Evolutionary conservation across 2,113 vertebrate species (phyloP).

Genomic region (Burhinus oedicnemus): DNA sequence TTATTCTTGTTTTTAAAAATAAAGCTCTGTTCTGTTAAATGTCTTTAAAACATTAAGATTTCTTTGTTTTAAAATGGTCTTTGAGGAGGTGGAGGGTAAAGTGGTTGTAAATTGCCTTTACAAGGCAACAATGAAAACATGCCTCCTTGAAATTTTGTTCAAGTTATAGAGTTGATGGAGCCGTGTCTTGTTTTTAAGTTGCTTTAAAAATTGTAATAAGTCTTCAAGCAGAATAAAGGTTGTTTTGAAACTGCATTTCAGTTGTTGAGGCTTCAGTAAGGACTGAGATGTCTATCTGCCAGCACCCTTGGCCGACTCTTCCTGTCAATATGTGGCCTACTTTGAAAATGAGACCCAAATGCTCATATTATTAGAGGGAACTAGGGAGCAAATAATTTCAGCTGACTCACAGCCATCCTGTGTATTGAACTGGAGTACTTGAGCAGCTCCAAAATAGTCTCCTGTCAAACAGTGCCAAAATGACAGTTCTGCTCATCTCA

Average conservation of each 20-base stretch:
- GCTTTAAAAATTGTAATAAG: constrained; percentile 85
- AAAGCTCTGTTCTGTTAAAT: constrained; percentile 78
- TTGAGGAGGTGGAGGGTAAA: constrained; percentile 75
- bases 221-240: constrained; percentile 86
- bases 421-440: background rate
- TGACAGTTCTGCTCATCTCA: background rate
- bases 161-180: constrained; percentile 79
- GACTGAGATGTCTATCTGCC: background rate
- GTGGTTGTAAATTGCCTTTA: constrained; percentile 79
- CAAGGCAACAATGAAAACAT: constrained; percentile 74
- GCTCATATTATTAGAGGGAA: background rate
- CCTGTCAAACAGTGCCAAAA: background rate
- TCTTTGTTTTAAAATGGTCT: constrained; percentile 75
- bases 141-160: constrained; percentile 81
- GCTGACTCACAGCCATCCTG: no score
- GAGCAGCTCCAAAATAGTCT: background rate
- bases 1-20: constrained; percentile 71
- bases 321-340: background rate
- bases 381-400: background rate
- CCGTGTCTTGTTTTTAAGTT: constrained; percentile 82
- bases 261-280: constrained; percentile 14
- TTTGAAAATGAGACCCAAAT: background rate
- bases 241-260: constrained; percentile 77
- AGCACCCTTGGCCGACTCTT: background rate
- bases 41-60: constrained; percentile 82